Percentiles rank a stretch among this genome's conserved stretches.
Conservation (phyloP, 92 coral and sea anemone genomes). For the Meandrina meandrites region DNA sequence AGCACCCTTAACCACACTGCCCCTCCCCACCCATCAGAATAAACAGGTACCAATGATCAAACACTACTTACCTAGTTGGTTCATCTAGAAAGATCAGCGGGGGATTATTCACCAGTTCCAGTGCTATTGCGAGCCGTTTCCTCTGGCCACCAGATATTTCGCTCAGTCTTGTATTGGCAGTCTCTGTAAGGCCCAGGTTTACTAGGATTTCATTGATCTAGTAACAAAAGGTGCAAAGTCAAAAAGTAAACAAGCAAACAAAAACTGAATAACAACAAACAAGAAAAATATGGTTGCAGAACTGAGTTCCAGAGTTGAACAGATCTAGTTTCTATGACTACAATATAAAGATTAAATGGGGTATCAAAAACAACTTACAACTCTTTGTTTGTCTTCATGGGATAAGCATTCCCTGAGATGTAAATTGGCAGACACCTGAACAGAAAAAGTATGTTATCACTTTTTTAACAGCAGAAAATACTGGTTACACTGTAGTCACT, state of each 20-base stretch:
- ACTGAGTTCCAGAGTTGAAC: not conserved
- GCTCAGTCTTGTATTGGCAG: conserved; percentile 80
- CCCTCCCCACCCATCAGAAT: no score
- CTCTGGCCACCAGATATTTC: conserved; percentile 99
- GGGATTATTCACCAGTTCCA: conserved; percentile 96
- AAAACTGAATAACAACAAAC: not conserved
- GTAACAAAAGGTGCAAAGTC: not conserved
- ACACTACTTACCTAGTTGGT: conserved; percentile 80
- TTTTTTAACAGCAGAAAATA: not conserved
- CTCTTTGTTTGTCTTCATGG: conserved; percentile 80
- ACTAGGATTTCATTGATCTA: conserved; percentile 92
- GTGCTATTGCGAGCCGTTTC: conserved; percentile 94
- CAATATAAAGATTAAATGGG: not conserved
- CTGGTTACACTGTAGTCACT: no score
- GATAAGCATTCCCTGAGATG: conserved; percentile 81
- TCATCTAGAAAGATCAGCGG: conserved; percentile 96
- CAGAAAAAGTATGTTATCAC: not conserved
- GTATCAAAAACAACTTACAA: conserved; percentile 60
- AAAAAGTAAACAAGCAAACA: not conserved
- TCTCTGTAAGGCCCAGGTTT: conserved; percentile 84
- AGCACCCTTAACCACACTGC: no score
- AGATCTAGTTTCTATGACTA: not conserved
- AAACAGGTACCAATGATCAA: no score
- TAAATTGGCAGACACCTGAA: conserved; percentile 97
- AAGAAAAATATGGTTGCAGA: not conserved